A percentile compares a stretch with the other conserved stretches of the same genome.
phyloP scores from a whole-genome alignment of 2,888 invertebrate genomes.

The Philaethria dido region DNA sequence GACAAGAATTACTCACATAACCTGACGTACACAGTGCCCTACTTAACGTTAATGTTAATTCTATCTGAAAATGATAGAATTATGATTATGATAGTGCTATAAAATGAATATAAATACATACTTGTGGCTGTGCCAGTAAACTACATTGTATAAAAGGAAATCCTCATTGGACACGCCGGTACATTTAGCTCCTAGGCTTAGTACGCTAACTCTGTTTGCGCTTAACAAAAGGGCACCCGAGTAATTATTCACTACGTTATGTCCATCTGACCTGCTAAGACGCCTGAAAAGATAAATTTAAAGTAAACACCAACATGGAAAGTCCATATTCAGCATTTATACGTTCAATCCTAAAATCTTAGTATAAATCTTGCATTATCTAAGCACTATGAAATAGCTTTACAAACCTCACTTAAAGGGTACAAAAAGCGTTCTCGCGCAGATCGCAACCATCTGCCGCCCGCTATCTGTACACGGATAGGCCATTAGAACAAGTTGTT shows the following conservation, averaged over 20 bases:
- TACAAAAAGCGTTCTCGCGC: conserved; percentile 35
- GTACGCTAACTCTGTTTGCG: background rate
- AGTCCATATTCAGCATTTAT: conserved; percentile 15
- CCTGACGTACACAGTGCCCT: background rate
- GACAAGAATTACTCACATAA: background rate
- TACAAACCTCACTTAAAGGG: conserved; percentile 32
- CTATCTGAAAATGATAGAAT: background rate
- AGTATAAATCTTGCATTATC: conserved; percentile 30
- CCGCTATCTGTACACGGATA: conserved; percentile 43
- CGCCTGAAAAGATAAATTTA: conserved; percentile 8
- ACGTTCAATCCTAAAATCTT: conserved; percentile 13
- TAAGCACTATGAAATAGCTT: conserved; percentile 31
- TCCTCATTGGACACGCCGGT: background rate
- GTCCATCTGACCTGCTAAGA: conserved; percentile 3
- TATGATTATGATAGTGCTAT: background rate
- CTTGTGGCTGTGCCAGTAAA: background rate
- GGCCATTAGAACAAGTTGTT: conserved; percentile 40
- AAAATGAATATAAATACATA: background rate
- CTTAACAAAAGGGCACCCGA: conserved; percentile 1
- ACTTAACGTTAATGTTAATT: background rate
- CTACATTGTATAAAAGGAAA: background rate
- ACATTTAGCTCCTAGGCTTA: background rate
- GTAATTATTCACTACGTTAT: conserved; percentile 5
- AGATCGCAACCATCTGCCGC: conserved; percentile 40
- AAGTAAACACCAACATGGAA: conserved; percentile 19